phyloP scores from a whole-genome alignment of 1,140 invertebrate genomes.

The Conus betulinus region DNA sequence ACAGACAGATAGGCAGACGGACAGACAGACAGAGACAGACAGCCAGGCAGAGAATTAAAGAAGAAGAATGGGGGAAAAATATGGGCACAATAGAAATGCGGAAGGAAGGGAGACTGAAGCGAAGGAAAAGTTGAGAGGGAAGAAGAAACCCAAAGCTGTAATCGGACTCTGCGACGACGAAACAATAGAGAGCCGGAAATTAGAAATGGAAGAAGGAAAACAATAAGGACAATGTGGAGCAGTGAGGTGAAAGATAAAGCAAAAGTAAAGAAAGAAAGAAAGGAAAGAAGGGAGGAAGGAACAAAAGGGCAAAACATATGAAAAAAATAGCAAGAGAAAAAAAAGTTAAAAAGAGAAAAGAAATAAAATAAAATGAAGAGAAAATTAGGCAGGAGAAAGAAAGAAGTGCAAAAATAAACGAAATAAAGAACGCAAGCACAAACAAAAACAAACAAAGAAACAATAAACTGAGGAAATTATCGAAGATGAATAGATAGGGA shows the following conservation, averaged over 20 bases:
- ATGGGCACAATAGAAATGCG: neutral
- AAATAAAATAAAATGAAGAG: too few relatives aligned
- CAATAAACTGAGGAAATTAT: too few relatives aligned
- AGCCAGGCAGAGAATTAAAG: neutral
- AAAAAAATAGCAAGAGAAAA: too few relatives aligned
- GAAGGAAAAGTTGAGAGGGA: neutral
- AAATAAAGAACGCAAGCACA: too few relatives aligned
- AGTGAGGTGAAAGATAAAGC: neutral
- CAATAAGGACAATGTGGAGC: too few relatives aligned
- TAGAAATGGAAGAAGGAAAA: too few relatives aligned
- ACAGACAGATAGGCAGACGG: neutral
- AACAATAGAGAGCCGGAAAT: too few relatives aligned
- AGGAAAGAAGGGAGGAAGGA: neutral
- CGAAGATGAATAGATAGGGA: too few relatives aligned
- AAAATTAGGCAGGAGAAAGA: neutral
- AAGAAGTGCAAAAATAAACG: neutral
- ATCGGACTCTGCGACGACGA: too few relatives aligned
- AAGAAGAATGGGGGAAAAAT: neutral
- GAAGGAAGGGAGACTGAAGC: neutral
- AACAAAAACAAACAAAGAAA: too few relatives aligned
- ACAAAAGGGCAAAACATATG: neutral
- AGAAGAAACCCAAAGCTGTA: too few relatives aligned
- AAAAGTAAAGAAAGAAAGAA: neutral
- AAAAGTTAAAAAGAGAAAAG: too few relatives aligned
- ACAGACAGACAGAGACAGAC: neutral